Conservation (phyloP, 2,113 vertebrate genomes). For the Oriolus oriolus region DNA sequence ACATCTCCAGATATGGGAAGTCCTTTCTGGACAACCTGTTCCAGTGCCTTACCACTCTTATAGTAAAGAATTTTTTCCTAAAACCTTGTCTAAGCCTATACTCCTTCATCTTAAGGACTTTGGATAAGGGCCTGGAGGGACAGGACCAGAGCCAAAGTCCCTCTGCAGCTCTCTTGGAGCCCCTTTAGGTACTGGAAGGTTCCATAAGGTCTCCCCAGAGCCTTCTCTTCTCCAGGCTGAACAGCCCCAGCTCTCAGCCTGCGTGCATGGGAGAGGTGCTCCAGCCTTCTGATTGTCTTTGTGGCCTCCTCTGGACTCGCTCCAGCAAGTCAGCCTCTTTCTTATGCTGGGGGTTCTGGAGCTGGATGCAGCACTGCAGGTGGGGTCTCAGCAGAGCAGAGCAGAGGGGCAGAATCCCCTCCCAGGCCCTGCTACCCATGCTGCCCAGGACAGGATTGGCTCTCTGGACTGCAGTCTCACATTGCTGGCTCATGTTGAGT, state of each 20-base stretch:
- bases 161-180: not conserved
- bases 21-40: not conserved
- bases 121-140: too few species aligned
- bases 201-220: rapidly evolving
- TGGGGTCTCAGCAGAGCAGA: not conserved
- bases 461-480: not conserved
- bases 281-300: not conserved
- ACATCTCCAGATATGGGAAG: not conserved
- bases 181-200: not conserved
- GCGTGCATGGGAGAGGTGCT: not conserved
- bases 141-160: not conserved
- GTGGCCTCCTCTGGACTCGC: not conserved
- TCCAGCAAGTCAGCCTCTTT: not conserved
- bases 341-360: rapidly evolving
- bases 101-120: too few species aligned
- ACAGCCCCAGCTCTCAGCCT: not conserved
- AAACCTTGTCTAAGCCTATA: not conserved
- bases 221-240: not conserved
- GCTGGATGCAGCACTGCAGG: not conserved
- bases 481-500: not conserved
- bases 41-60: not conserved
- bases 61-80: not conserved
- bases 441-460: not conserved
- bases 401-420: not conserved
- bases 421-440: not conserved